Evolutionary conservation across 2,113 vertebrate species (phyloP).

Genomic region (zebrafish (Danio rerio)): GRCz12tu NC_133182.1:8422001-8422500

Average conservation of each 20-base stretch:
- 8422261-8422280: constrained; percentile 33
- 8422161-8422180: constrained; percentile 41
- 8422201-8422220: constrained; percentile 54
- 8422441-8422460: constrained; percentile 52
- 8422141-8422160: constrained; percentile 44
- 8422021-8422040: neutral
- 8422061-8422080: constrained; percentile 32
- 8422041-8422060: constrained; percentile 47
- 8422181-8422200: constrained; percentile 52
- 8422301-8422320: constrained; percentile 53
- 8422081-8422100: constrained; percentile 46
- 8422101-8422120: constrained; percentile 39
- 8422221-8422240: constrained; percentile 46
- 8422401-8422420: constrained; percentile 13
- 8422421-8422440: constrained; percentile 44
- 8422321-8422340: constrained; percentile 60
- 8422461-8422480: constrained; percentile 54
- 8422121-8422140: constrained; percentile 49
- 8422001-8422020: constrained; percentile 30
- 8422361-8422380: constrained; percentile 45
- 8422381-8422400: constrained; percentile 26
- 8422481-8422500: constrained; percentile 33
- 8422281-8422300: constrained; percentile 59
- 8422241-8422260: constrained; percentile 52
- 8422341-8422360: constrained; percentile 53